Base-by-base conservation (phyloP, 1,140 invertebrate genomes). In the Trachelipus rathkii region DNA sequence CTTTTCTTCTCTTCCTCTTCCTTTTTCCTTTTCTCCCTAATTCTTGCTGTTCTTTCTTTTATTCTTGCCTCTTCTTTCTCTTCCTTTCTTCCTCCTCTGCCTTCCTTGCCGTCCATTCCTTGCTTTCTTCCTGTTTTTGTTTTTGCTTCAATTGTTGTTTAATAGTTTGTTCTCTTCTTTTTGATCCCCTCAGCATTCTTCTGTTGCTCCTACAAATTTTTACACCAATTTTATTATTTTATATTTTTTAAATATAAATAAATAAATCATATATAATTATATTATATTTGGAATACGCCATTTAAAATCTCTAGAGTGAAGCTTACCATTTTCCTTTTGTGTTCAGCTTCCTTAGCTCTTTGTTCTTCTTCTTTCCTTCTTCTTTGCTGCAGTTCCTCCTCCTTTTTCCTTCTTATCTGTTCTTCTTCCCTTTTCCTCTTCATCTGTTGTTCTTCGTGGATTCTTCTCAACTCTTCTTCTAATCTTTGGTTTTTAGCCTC, bases 21-120 rank as follows among this genome's bases (percentile, higher is more conserved):
- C 78, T 75, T 69, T 46, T 45, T 75, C 60, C 67, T 75, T 21
- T 78, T 50, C 70, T 81, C 77, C 6, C 33, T 33, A 3, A 33
- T 33, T 33, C 33, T 33, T 33, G 33, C 33, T 33, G 33, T 73
- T 76, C 78, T n/a, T 53, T 79, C 75, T 60, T 73, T 74, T 10
- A 72, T 53, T 44, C 76, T 74, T 60, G 72, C 74, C 44, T 76
- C 75, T 73, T 82, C 79, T 46, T 77, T 60, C 10, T 72, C 33
- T 13, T 72, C 66, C 44, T 67, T 70, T 46, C n/a, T n/a, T n/a
- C n/a, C n/a, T n/a, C n/a, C n/a, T 75, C 76, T 44, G 78, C 73
- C 60, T 78, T 79, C 70, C 79, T 82, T 72, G 78, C 77, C 74
- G 74, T 83, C 71, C 78, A 44, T 71, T 78, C 50, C 78, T 77